Evolutionary conservation across 1,140 invertebrate species (phyloP).

Genomic region (Leptinotarsa undecemlineata): DNA sequence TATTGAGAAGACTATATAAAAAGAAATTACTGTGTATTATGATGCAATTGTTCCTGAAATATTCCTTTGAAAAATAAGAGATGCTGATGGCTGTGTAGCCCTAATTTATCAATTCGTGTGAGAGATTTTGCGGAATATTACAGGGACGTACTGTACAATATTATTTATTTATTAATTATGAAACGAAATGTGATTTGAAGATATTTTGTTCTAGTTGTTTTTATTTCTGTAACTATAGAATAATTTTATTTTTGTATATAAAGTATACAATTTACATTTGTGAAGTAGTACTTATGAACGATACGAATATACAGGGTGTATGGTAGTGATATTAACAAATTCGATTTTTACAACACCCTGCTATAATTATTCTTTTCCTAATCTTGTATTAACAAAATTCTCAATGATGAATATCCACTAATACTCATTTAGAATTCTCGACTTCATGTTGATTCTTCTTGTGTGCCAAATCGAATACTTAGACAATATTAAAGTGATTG

Average conservation of each 20-base stretch:
- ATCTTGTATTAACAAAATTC: neutral
- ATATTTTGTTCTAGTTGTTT: constrained; percentile 5
- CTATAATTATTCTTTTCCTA: neutral
- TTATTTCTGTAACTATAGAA: constrained; percentile 10
- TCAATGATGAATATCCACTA: neutral
- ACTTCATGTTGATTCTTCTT: neutral
- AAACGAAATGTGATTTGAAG: constrained; percentile 5
- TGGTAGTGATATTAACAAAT: neutral
- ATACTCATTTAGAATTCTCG: neutral
- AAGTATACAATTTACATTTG: constrained; percentile 12
- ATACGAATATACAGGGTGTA: constrained; percentile 7
- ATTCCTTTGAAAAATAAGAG: neutral
- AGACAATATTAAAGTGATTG: neutral
- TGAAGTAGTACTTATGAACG: constrained; percentile 4
- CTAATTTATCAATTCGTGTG: neutral
- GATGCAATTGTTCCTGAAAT: neutral
- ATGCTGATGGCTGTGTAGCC: neutral
- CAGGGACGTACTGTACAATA: neutral
- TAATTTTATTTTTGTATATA: constrained; percentile 19
- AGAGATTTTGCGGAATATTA: neutral
- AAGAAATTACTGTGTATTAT: constrained; percentile 1
- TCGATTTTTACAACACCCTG: neutral
- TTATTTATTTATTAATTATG: constrained; percentile 10
- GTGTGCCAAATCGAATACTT: constrained; percentile 5
- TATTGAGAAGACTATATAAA: constrained; percentile 8